Base-by-base conservation (phyloP, 64 coral and sea anemone genomes). In the Catalaphyllia jardinei region DNA sequence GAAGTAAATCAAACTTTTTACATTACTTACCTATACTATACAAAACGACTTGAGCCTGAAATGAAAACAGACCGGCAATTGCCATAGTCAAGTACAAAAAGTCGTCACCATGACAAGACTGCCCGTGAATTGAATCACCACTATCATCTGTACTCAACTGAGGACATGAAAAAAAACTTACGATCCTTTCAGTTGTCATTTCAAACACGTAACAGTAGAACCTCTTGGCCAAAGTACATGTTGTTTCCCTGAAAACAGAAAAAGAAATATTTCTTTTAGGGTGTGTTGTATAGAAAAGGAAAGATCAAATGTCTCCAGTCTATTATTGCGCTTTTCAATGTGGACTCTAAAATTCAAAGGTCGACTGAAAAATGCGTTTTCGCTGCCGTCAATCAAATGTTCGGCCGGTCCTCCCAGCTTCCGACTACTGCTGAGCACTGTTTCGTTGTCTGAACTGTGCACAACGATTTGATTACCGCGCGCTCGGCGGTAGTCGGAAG, bases 161-260 rank as follows among this genome's bases (percentile, higher is more conserved):
- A 10, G 35, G 19, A 71, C 16, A 13, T 25, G 18, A 89, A 57
- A 35, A 35, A 35, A 9, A 22, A 90, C 91, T 96, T 93, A 96
- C 94, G 29, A 93, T 93, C 31, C 89, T 92, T 88, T 86, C 75
- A 22, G 93, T 88, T 75, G 78, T 67, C 78, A 96, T 89, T 75
- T 96, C 76, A 78, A 93, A 96, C 25, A 96, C 94, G 67, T 96
- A 96, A 28, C 91, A 96, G 42, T 96, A 93, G 51, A 96, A 96
- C 17, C 72, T 91, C 63, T 96, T 93, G 50, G 94, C 94, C 29
- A 96, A 12, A 17, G 91, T 67, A 54, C 94, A 96, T 10, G 79
- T 87, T n/a, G 91, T 93, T 38, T 96, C 94, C 65, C 94, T 96
- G 75, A 55, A 74, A 42, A 29, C 17, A 72, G 13, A 73, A 1